These are phyloP conservation scores for Oppia nitens DNA, from an alignment of 1,140 invertebrate species.

Conservation along the genomic window DNA sequence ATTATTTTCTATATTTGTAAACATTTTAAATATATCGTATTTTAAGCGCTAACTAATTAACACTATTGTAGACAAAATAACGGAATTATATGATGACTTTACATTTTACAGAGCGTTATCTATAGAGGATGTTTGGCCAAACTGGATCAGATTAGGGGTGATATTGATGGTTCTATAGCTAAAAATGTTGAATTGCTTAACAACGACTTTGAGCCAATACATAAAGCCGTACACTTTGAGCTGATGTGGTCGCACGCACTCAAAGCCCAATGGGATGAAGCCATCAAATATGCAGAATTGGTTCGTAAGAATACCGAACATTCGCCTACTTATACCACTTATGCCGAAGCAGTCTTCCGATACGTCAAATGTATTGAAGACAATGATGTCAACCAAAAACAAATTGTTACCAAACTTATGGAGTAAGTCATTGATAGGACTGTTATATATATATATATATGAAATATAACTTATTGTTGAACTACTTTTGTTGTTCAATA, in stretches of 20 bases:
- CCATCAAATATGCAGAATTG: conserved; percentile 9
- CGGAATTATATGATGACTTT: too few species aligned
- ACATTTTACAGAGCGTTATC: conserved; percentile 7
- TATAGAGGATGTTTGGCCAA: conserved; percentile 1
- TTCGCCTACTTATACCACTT: conserved; percentile 7
- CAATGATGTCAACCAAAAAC: not conserved
- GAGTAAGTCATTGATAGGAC: not conserved
- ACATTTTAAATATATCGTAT: too few species aligned
- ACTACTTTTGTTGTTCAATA: not conserved
- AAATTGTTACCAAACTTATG: conserved; percentile 1
- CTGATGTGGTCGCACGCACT: conserved; percentile 12
- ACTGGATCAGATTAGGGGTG: conserved; percentile 4
- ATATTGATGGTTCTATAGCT: not conserved
- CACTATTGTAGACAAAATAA: too few species aligned
- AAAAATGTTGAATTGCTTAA: conserved; percentile 1
- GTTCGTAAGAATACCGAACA: conserved; percentile 6
- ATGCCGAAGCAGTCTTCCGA: conserved; percentile 5
- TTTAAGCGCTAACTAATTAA: too few species aligned
- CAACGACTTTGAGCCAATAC: conserved; percentile 1
- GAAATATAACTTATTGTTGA: not conserved
- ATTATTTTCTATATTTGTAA: too few species aligned
- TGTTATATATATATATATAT: not conserved
- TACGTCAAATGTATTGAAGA: conserved; percentile 1
- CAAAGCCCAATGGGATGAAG: conserved; percentile 9
- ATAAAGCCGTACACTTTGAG: conserved; percentile 4